Evolutionary conservation across 2,797 vertebrate genomes (phyloP).

Genomic region (Cynopterus sphinx): DNA sequence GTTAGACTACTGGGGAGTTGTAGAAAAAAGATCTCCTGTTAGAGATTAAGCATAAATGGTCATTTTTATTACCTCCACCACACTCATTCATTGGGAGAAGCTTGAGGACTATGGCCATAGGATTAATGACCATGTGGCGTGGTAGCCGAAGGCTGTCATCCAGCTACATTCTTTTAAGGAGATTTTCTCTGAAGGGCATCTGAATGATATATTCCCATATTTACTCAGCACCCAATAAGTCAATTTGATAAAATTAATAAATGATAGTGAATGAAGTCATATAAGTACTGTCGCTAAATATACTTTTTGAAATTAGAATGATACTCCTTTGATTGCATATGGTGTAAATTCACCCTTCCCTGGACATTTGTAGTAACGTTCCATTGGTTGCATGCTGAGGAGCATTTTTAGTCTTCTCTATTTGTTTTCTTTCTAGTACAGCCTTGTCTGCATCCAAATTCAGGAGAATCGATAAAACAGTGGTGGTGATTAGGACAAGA

Average conservation of each 20-base stretch:
- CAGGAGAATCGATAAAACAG: not conserved
- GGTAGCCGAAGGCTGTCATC: not conserved
- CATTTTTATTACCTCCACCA: not conserved
- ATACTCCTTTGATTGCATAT: not conserved
- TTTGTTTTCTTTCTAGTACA: not conserved
- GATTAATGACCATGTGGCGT: not conserved
- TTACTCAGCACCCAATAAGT: not conserved
- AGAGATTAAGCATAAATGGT: fast-evolving
- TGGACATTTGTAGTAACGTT: not conserved
- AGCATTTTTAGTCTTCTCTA: not conserved
- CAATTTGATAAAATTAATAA: not conserved
- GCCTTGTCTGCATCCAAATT: not conserved
- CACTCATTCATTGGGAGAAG: not conserved
- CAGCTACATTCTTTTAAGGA: not conserved
- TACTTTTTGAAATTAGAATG: not conserved
- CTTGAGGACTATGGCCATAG: not conserved
- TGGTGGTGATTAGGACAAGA: not conserved
- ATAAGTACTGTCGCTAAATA: not conserved
- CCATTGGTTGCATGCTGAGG: not conserved
- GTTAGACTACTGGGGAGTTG: not conserved
- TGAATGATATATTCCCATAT: not conserved
- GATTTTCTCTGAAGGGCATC: not conserved
- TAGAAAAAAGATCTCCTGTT: not conserved
- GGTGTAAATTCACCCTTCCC: not conserved
- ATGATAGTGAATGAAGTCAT: not conserved